phyloP scores from a whole-genome alignment of 1,140 invertebrate genomes.

The Zaprionus inermis region DNA sequence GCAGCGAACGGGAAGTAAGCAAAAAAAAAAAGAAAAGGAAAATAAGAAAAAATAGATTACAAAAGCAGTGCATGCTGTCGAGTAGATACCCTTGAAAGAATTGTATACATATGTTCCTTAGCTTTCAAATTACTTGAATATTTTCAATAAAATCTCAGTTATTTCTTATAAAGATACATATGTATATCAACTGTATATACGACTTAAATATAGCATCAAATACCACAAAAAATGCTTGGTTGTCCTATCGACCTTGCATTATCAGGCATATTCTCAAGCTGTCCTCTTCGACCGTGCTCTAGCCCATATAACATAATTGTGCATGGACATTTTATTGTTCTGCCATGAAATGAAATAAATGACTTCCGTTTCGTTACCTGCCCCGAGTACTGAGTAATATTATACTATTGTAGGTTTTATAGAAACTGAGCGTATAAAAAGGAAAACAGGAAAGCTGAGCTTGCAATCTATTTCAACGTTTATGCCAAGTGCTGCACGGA shows the following conservation, averaged over 20 bases:
- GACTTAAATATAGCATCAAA: no score
- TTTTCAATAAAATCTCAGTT: no score
- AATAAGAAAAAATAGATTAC: conserved; percentile 23
- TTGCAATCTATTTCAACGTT: no score
- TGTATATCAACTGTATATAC: no score
- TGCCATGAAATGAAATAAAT: conserved; percentile 60
- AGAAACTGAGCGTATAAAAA: not conserved
- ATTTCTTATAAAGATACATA: no score
- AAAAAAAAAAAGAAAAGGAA: conserved; percentile 16
- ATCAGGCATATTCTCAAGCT: not conserved
- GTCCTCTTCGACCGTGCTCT: not conserved
- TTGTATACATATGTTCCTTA: not conserved
- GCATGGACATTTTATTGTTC: conserved; percentile 63
- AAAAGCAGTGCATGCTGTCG: conserved; percentile 15
- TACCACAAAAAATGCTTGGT: not conserved
- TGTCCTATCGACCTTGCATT: not conserved
- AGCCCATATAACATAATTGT: conserved; percentile 48
- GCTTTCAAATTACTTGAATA: no score
- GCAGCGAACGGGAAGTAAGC: conserved; percentile 37
- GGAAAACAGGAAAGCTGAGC: not conserved
- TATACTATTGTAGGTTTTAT: not conserved
- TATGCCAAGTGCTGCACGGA: no score
- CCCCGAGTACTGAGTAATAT: conserved; percentile 15
- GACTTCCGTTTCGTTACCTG: conserved; percentile 59
- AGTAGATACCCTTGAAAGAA: not conserved